phyloP scores from a whole-genome alignment of 2,797 vertebrate species.

The Halcyon chelicuti region DNA sequence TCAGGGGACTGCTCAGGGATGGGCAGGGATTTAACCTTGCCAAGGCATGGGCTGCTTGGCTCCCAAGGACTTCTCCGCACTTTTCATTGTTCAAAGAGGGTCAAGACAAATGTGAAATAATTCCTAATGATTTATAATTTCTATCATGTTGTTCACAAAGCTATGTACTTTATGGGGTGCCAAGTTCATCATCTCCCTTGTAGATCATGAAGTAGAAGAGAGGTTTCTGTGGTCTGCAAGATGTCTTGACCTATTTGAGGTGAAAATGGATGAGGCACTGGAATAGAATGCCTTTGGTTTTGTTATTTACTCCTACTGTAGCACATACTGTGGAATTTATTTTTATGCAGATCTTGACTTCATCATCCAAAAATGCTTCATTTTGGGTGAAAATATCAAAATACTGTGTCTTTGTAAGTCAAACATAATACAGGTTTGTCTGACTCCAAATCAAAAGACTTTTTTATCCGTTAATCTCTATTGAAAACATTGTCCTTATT shows the following conservation, averaged over 20 bases:
- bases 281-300: not conserved
- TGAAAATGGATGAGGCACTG: not conserved
- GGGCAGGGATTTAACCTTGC: not conserved
- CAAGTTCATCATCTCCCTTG: not conserved
- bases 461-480: not conserved
- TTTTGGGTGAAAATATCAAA: not conserved
- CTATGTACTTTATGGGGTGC: not conserved
- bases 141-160: not conserved
- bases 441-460: not conserved
- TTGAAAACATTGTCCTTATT: not conserved
- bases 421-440: not conserved
- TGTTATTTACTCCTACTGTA: not conserved
- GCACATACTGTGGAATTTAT: not conserved
- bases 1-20: not conserved
- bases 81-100: not conserved
- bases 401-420: not conserved
- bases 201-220: not conserved
- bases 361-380: not conserved
- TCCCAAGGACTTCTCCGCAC: not conserved
- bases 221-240: not conserved
- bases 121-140: not conserved
- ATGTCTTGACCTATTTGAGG: not conserved
- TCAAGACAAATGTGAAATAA: not conserved
- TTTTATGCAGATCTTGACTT: not conserved
- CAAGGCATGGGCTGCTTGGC: not conserved